Evolutionary conservation across 2,113 vertebrate genomes (phyloP).

Genomic region (Cyphomyrus discorhynchus): DNA sequence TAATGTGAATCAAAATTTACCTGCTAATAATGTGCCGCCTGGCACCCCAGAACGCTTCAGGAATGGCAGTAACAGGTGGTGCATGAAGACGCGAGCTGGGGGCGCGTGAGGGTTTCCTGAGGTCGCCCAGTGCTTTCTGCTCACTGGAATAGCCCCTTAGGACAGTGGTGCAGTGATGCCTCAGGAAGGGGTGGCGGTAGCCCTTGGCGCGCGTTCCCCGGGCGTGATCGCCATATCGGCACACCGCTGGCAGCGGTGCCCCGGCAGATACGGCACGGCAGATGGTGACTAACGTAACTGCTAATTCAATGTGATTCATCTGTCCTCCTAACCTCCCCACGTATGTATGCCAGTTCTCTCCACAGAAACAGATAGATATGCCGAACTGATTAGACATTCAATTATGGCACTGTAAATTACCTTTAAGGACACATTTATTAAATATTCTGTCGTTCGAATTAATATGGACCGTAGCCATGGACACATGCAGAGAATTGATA

Average conservation of each 20-base stretch:
- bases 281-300: neutral
- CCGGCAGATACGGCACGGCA: neutral
- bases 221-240: neutral
- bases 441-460: conserved; percentile 1
- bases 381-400: neutral
- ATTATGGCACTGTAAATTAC: conserved; percentile 15
- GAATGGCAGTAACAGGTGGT: neutral
- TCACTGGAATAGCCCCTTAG: neutral
- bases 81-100: neutral
- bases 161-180: neutral
- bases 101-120: neutral
- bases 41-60: neutral
- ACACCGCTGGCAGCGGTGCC: neutral
- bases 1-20: neutral
- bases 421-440: conserved; percentile 2
- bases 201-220: neutral
- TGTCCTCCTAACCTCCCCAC: neutral
- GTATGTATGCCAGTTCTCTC: neutral
- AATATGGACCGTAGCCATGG: neutral
- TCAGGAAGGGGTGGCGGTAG: neutral
- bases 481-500: neutral
- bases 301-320: conserved; percentile 15
- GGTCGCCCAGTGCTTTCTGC: neutral
- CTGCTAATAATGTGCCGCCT: neutral
- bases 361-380: conserved; percentile 6